Conservation (phyloP, 2,797 vertebrate genomes). For the Ispidina lecontei region DNA sequence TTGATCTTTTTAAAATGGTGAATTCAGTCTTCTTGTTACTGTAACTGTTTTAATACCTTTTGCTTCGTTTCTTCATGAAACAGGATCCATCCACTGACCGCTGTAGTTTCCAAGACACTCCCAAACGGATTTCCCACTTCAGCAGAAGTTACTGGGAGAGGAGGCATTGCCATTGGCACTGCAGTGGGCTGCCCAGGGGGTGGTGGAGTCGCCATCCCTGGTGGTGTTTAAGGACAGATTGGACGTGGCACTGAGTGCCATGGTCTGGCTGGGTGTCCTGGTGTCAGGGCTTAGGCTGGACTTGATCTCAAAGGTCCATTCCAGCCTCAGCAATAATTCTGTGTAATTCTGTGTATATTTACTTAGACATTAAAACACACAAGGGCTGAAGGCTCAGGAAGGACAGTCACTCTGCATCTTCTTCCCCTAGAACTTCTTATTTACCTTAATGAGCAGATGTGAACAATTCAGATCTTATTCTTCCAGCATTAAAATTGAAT, state of each 20-base stretch:
- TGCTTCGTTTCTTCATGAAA: neutral
- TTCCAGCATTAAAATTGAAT: conserved; percentile 36
- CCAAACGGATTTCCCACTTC: neutral
- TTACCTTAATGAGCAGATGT: conserved; percentile 15
- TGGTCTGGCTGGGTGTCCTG: too few relatives aligned
- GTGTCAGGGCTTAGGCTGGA: too few relatives aligned
- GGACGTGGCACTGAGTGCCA: too few relatives aligned
- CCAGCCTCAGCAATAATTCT: too few relatives aligned
- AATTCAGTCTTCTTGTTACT: neutral
- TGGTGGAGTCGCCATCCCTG: too few relatives aligned
- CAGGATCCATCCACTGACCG: neutral
- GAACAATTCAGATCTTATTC: conserved; percentile 19
- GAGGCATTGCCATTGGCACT: too few relatives aligned
- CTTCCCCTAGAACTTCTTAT: neutral
- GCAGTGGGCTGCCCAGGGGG: too few relatives aligned
- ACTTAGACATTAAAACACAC: too few relatives aligned
- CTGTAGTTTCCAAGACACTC: neutral
- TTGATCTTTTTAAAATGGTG: neutral
- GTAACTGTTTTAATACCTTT: neutral
- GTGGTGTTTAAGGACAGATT: too few relatives aligned
- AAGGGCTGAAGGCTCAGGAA: conserved; percentile 11
- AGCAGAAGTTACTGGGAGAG: neutral
- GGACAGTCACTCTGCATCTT: neutral
- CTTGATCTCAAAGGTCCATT: too few relatives aligned
- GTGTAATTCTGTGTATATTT: too few relatives aligned